phyloP scores from a whole-genome alignment of 1,140 invertebrate species.

The Nymphalis io region DNA sequence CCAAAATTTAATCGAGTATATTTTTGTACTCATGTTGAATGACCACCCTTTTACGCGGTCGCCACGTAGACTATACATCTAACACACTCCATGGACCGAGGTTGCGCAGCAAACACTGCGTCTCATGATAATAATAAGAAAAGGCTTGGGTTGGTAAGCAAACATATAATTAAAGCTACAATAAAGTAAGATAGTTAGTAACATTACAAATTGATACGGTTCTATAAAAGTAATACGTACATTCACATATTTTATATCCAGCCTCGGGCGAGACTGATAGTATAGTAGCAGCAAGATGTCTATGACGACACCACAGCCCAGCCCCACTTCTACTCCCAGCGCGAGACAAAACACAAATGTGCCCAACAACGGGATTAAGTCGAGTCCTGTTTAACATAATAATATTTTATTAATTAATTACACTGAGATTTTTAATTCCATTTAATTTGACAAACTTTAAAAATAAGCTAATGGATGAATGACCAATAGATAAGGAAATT shows the following conservation, averaged over 20 bases:
- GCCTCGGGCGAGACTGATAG: slow-evolving; percentile 87
- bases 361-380: slow-evolving; percentile 86
- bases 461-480: too few relatives aligned
- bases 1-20: too few relatives aligned
- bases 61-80: too few relatives aligned
- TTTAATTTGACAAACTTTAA: too few relatives aligned
- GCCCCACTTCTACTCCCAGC: slow-evolving; percentile 90
- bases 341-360: slow-evolving; percentile 89
- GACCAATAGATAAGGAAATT: not conserved
- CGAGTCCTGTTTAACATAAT: slow-evolving; percentile 82
- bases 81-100: too few relatives aligned
- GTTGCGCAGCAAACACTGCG: too few relatives aligned
- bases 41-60: too few relatives aligned
- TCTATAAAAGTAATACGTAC: slow-evolving; percentile 47
- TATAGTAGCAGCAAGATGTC: slow-evolving; percentile 90
- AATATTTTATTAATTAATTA: not conserved
- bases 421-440: too few relatives aligned
- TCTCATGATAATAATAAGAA: too few relatives aligned
- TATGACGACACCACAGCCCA: slow-evolving; percentile 89
- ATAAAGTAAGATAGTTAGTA: not conserved
- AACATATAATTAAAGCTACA: not conserved
- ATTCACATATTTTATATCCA: slow-evolving; percentile 76
- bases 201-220: not conserved
- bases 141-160: too few relatives aligned
- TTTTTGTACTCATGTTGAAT: too few relatives aligned